Evolutionary conservation across 2,797 vertebrate genomes (phyloP).

Genomic region (Oophaga sylvatica): DNA sequence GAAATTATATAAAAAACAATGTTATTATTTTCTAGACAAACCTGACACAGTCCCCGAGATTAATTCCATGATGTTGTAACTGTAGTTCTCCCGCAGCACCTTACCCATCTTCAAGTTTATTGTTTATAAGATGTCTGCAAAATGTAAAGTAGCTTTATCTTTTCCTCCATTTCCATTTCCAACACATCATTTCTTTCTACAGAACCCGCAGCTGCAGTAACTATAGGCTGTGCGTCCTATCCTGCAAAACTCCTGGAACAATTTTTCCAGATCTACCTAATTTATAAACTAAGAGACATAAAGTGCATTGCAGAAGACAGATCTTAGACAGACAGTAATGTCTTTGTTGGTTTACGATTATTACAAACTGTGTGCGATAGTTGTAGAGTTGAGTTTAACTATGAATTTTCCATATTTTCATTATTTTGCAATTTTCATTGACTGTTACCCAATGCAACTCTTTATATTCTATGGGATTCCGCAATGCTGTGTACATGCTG

Average conservation of each 20-base stretch:
- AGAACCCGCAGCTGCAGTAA: neutral
- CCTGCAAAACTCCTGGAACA: no score
- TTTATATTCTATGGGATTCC: no score
- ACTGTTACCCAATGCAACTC: no score
- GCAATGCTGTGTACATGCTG: no score
- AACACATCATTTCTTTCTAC: neutral
- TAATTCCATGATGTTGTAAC: neutral
- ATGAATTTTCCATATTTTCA: neutral
- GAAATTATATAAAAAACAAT: no score
- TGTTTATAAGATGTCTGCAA: slow-evolving; percentile 1
- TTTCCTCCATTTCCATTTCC: neutral
- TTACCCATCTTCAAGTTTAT: slow-evolving; percentile 8
- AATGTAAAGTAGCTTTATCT: slow-evolving; percentile 2
- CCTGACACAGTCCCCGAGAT: neutral
- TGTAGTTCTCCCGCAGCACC: neutral
- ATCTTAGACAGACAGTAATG: neutral
- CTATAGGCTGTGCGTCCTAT: neutral
- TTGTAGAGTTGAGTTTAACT: neutral
- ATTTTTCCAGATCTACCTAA: neutral
- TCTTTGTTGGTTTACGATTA: neutral
- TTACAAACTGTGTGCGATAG: neutral
- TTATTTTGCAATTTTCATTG: neutral
- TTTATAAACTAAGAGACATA: slow-evolving; percentile 9
- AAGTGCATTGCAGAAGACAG: neutral
- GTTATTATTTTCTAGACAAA: no score